Conservation (phyloP, 2,888 invertebrate genomes). For the Morpho helenor region DNA sequence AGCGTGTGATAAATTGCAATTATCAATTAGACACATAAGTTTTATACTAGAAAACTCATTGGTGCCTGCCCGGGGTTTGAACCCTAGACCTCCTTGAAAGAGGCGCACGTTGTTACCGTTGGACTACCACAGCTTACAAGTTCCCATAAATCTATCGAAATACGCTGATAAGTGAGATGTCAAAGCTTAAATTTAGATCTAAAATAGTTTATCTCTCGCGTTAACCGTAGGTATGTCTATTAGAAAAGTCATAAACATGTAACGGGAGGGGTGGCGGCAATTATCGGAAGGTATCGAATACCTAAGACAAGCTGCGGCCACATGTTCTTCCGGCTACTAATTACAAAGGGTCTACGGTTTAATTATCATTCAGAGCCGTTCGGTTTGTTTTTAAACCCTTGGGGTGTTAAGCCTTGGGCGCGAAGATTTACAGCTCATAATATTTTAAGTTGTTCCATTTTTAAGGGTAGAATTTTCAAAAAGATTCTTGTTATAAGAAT, state of each 20-base stretch:
- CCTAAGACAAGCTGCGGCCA: constrained; percentile 56
- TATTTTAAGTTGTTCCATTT: constrained; percentile 2
- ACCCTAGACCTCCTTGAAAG: too few species aligned
- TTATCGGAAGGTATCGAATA: constrained; percentile 44
- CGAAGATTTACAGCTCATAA: constrained; percentile 24
- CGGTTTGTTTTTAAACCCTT: constrained; percentile 32
- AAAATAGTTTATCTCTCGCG: too few species aligned
- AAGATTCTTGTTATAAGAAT: too few species aligned
- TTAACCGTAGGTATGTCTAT: not conserved
- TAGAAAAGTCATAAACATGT: constrained; percentile 15
- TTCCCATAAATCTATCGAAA: too few species aligned
- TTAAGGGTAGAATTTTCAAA: not conserved
- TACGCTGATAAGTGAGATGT: too few species aligned
- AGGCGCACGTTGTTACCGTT: too few species aligned
- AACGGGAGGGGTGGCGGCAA: constrained; percentile 20
- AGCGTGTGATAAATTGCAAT: too few species aligned
- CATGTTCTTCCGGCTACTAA: constrained; percentile 62
- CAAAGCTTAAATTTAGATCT: too few species aligned
- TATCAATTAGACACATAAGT: too few species aligned
- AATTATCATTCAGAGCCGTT: constrained; percentile 44
- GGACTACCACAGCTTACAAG: too few species aligned
- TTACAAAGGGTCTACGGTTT: constrained; percentile 50
- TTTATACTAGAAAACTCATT: too few species aligned
- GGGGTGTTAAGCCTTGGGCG: constrained; percentile 26
- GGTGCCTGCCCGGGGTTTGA: too few species aligned